Evolutionary conservation across 1,140 invertebrate species (phyloP).

Genomic region (Oncopeltus fasciatus): DNA sequence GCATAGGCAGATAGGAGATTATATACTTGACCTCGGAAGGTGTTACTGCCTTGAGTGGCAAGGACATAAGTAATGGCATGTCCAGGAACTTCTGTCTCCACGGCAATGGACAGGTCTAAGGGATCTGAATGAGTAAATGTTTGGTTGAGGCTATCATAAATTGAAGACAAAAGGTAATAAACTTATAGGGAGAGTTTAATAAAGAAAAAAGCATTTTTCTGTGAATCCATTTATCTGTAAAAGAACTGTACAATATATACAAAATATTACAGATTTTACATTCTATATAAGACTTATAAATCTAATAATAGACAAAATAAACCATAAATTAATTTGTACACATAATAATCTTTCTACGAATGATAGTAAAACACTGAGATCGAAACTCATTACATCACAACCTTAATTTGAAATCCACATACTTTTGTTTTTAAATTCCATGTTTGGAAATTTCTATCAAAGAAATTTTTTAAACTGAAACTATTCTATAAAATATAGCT

Average conservation of each 20-base stretch:
- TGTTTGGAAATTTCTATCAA: neutral
- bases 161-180: too few relatives aligned
- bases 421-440: neutral
- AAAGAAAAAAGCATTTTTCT: neutral
- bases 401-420: slow-evolving; percentile 5
- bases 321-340: slow-evolving; percentile 17
- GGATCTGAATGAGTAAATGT: too few relatives aligned
- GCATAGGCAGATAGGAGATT: too few relatives aligned
- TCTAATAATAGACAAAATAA: slow-evolving; percentile 15
- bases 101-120: too few relatives aligned
- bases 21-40: too few relatives aligned
- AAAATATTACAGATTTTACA: slow-evolving; percentile 10
- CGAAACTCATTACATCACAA: slow-evolving; percentile 13
- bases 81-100: too few relatives aligned
- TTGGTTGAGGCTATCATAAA: too few relatives aligned
- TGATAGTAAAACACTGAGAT: slow-evolving; percentile 16
- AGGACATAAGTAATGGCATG: too few relatives aligned
- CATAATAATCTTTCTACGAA: slow-evolving; percentile 2
- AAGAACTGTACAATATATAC: slow-evolving; percentile 16
- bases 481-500: neutral
- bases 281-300: slow-evolving; percentile 11
- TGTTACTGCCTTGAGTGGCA: too few relatives aligned
- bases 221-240: slow-evolving; percentile 16
- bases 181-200: neutral
- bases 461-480: neutral